Conservation (phyloP, 1,140 invertebrate species). For the Drosophila pruinosa region DNA sequence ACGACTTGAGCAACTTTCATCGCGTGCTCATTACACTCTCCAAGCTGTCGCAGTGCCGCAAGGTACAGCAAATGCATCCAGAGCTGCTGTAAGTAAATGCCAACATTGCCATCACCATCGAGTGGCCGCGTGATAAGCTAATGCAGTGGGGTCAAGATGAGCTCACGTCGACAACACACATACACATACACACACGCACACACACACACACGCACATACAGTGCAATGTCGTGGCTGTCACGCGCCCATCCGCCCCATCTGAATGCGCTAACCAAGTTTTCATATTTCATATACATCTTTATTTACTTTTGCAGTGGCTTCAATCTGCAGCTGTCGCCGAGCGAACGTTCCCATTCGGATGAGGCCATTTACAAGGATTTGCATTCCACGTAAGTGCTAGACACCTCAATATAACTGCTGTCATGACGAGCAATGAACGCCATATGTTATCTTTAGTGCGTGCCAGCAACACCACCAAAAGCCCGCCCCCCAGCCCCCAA, state of each 20-base stretch:
- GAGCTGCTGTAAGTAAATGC: conserved; percentile 88
- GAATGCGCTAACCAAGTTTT: too few species aligned
- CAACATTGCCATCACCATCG: too few species aligned
- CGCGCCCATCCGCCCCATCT: too few species aligned
- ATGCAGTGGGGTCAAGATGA: too few species aligned
- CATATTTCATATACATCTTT: neutral
- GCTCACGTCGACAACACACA: too few species aligned
- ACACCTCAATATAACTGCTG: neutral
- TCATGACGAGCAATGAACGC: neutral
- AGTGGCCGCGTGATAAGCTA: too few species aligned
- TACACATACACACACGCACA: too few species aligned
- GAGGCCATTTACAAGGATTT: conserved; percentile 93
- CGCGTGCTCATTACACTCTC: conserved; percentile 95
- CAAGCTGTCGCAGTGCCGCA: conserved; percentile 91
- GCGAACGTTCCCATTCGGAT: conserved; percentile 87
- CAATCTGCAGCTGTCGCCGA: conserved; percentile 84
- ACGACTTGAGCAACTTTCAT: conserved; percentile 96
- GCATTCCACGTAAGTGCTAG: conserved; percentile 87
- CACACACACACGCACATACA: too few species aligned
- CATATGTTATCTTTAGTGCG: conserved; percentile 29
- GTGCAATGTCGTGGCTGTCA: too few species aligned
- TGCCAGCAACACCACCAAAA: neutral
- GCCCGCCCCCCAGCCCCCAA: neutral
- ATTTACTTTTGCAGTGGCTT: conserved; percentile 87
- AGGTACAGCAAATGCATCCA: conserved; percentile 84